A percentile compares a stretch with the other conserved stretches of the same genome.
Evolutionary conservation across 2,797 vertebrate genomes (phyloP).

Genomic region (Aselliscus stoliczkanus): DNA sequence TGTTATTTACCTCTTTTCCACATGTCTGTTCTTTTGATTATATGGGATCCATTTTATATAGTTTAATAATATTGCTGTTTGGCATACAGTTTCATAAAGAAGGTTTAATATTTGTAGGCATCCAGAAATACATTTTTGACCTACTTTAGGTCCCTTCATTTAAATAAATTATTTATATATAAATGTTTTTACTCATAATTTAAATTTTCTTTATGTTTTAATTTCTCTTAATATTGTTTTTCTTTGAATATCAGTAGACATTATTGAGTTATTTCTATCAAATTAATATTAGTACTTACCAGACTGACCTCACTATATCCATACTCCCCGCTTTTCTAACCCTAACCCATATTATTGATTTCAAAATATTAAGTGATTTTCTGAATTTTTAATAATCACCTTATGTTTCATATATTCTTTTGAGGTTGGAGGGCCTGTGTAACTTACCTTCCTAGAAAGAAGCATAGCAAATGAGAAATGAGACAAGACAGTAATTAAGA

Average conservation of each 20-base stretch:
- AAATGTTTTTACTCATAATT: not conserved
- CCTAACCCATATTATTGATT: not conserved
- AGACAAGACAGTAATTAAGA: slow-evolving; percentile 57
- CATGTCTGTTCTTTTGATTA: not conserved
- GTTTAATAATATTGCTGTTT: not conserved
- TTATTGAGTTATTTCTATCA: not conserved
- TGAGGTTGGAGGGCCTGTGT: not conserved
- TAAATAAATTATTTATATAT: not conserved
- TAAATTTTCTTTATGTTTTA: not conserved
- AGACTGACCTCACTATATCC: not conserved
- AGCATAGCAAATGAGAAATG: slow-evolving; percentile 1
- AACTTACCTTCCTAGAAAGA: slow-evolving; percentile 29
- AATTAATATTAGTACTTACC: not conserved
- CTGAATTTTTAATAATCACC: not conserved
- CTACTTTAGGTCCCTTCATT: not conserved
- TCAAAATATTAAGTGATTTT: not conserved
- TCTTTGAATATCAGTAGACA: not conserved
- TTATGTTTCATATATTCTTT: not conserved
- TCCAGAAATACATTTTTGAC: not conserved
- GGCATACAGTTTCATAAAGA: not conserved
- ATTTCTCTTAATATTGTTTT: not conserved
- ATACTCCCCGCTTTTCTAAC: not conserved
- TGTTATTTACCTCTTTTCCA: not conserved
- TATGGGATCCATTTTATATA: not conserved
- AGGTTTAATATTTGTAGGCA: not conserved